Conservation (phyloP, 2,113 vertebrate genomes). For the Clupea harengus region DNA sequence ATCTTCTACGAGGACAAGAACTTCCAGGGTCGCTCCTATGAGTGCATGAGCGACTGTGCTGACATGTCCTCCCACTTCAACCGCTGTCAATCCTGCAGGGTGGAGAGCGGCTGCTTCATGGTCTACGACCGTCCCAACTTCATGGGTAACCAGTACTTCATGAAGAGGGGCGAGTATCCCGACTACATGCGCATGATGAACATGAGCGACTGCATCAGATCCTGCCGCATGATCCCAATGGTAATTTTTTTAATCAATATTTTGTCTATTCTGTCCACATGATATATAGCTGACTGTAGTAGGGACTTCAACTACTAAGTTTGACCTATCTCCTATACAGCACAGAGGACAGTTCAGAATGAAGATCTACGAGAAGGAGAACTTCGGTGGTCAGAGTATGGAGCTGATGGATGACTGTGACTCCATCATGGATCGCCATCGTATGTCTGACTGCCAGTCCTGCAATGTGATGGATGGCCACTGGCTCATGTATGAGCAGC, state of each 20-base stretch:
- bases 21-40: slow-evolving; percentile 66
- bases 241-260: slow-evolving; percentile 31
- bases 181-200: slow-evolving; percentile 59
- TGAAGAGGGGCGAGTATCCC: slow-evolving; percentile 47
- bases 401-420: slow-evolving; percentile 52
- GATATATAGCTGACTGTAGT: too few relatives aligned
- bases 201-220: slow-evolving; percentile 61
- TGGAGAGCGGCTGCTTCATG: slow-evolving; percentile 57
- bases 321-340: slow-evolving; percentile 37
- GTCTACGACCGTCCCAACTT: slow-evolving; percentile 47
- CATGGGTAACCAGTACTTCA: slow-evolving; percentile 46
- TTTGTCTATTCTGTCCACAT: too few relatives aligned
- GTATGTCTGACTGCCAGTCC: slow-evolving; percentile 50
- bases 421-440: slow-evolving; percentile 45
- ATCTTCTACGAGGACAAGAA: slow-evolving; percentile 70
- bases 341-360: slow-evolving; percentile 59
- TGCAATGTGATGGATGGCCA: slow-evolving; percentile 55
- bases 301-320: neutral
- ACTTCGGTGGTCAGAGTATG: slow-evolving; percentile 51
- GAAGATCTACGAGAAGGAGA: slow-evolving; percentile 51
- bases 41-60: slow-evolving; percentile 68
- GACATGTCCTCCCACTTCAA: slow-evolving; percentile 56
- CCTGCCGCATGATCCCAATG: slow-evolving; percentile 61
- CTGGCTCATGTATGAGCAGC: slow-evolving; percentile 53
- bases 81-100: slow-evolving; percentile 51